Evolutionary conservation across 2,797 vertebrate species (phyloP), one percentile per base, ranked within the genome.

Genomic region (Chelonia mydas): DNA sequence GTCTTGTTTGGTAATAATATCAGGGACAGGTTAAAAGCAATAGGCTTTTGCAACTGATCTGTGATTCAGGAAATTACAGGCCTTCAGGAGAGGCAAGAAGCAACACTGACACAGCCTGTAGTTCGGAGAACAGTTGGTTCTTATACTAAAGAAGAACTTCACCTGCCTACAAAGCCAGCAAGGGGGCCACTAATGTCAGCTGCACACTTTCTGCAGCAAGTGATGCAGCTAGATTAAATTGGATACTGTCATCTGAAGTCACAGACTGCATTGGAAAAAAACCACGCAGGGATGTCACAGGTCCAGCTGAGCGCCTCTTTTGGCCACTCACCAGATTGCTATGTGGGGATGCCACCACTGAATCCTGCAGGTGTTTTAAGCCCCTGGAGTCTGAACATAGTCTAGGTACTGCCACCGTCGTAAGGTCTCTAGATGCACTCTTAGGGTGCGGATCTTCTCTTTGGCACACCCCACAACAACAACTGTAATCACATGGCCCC

Each of bases 1-100:
- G 7, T 0, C 27, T 33, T 3, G 53, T 16, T 25, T n/a, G 50
- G 37, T 1, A 17, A 55, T 17, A 0, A 1, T 65, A 90, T 0
- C 84, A 77, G 28, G 83, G 50, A 89, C 51, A 12, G 1, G 51
- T 81, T 83, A 86, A 90, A 85, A 92, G 81, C 55, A 4, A 84
- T 0, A 0, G 9, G 82, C 31, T 55, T 57, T 77, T 84, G 68
- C 88, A 89, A 94, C 53, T 8, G 21, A 33, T 1, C 74, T 31
- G 27, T 2, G 12, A 77, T 8, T 77, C 1, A 13, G 28, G 11
- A 95, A 90, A 78, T 7, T 11, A 9, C 53, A 54, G 88, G 37
- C 7, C 81, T 85, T 76, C n/a, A 3, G 4, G 9, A 55, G 85
- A 54, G 49, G 90, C 84, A n/a, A 81, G 87, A 49, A 54, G 45